These are phyloP conservation scores for Andrena praecox DNA, from an alignment of 2,888 invertebrate species.

Conservation along the genomic window DNA sequence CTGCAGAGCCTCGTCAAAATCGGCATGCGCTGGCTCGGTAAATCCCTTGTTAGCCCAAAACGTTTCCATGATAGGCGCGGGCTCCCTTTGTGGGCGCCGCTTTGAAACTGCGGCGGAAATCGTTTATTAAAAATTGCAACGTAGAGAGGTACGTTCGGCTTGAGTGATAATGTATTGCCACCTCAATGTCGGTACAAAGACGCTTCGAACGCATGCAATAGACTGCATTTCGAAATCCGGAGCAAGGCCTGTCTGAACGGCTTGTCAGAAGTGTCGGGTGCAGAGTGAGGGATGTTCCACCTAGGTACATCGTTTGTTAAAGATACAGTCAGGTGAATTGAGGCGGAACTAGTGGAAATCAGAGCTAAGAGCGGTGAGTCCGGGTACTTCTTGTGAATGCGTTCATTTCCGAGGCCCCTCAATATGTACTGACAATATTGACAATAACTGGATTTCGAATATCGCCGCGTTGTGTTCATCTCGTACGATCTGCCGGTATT, in stretches of 20 bases:
- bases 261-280: conserved; percentile 55
- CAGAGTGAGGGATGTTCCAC: conserved; percentile 36
- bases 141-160: background rate
- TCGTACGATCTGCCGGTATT: background rate
- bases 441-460: background rate
- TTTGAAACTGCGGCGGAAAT: too few relatives aligned
- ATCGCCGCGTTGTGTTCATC: background rate
- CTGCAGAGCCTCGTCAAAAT: too few relatives aligned
- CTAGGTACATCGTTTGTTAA: conserved; percentile 45
- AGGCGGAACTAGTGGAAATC: background rate
- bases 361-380: conserved; percentile 30
- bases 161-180: background rate
- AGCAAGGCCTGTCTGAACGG: conserved; percentile 47
- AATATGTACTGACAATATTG: background rate
- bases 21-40: too few relatives aligned
- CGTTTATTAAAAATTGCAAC: background rate
- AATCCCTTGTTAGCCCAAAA: conserved; percentile 1
- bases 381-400: conserved; percentile 6
- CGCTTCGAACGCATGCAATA: conserved; percentile 13
- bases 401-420: background rate
- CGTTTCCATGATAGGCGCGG: background rate
- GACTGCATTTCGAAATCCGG: conserved; percentile 34
- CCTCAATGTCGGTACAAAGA: conserved; percentile 4
- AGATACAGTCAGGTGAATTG: conserved; percentile 39
- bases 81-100: background rate